These are phyloP conservation scores for Nephrocerus scutellatus DNA, from an alignment of 2,888 invertebrate genomes.

Conservation along the genomic window DNA sequence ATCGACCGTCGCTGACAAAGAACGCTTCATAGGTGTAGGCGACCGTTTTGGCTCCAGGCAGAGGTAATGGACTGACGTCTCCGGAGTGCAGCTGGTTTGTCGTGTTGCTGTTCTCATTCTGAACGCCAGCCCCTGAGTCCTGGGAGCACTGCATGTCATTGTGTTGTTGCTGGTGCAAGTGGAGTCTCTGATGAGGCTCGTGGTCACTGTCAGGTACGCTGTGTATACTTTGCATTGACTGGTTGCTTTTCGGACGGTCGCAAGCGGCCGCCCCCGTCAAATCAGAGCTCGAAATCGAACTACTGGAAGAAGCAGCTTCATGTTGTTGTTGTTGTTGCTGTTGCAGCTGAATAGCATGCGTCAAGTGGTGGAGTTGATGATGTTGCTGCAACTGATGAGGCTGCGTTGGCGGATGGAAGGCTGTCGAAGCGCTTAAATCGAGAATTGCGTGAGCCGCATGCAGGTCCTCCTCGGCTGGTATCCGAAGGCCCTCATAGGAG, in stretches of 20 bases:
- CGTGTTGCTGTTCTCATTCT: constrained; percentile 47
- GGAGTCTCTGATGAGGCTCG: constrained; percentile 3
- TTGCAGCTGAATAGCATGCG: constrained; percentile 27
- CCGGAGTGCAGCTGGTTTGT: constrained; percentile 35
- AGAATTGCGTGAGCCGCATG: constrained; percentile 84
- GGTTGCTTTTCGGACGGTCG: constrained; percentile 40
- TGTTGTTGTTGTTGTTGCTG: constrained; percentile 21
- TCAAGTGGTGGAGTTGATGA: constrained; percentile 28
- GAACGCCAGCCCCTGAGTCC: constrained; percentile 29
- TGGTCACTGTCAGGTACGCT: constrained; percentile 34
- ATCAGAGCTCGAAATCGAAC: constrained; percentile 35
- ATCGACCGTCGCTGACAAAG: constrained; percentile 80
- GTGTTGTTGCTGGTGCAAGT: constrained; percentile 9
- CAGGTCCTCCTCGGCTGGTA: constrained; percentile 72
- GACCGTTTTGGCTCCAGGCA: constrained; percentile 58
- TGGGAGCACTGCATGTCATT: constrained; percentile 23
- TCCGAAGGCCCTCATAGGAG: constrained; percentile 50
- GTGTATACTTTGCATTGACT: constrained; percentile 36
- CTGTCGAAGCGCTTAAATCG: constrained; percentile 80
- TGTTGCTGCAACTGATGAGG: constrained; percentile 45
- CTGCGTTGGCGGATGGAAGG: constrained; percentile 58
- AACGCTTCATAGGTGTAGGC: constrained; percentile 90
- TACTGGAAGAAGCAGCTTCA: constrained; percentile 16
- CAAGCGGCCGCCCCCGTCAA: constrained; percentile 37
- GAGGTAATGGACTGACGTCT: constrained; percentile 1